phyloP scores from a whole-genome alignment of 2,797 vertebrate genomes.

The Florisuga fusca region DNA sequence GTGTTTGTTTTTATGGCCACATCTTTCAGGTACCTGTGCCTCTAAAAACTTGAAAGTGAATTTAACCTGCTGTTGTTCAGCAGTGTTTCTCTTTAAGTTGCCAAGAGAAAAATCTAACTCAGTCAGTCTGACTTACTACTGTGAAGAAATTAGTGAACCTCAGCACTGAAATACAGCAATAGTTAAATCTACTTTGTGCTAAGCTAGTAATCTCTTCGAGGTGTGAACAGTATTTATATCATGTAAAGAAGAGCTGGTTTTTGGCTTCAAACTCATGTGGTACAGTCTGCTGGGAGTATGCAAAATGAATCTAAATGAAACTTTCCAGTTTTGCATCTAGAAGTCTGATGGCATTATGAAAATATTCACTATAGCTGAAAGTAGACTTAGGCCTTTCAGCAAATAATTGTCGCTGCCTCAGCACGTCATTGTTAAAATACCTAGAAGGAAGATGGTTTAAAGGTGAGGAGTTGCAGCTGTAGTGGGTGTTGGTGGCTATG shows the following conservation, averaged over 20 bases:
- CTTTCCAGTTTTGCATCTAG: neutral
- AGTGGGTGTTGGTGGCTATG: neutral
- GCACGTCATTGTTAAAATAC: neutral
- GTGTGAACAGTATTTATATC: neutral
- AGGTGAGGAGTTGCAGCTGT: neutral
- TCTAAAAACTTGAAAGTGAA: neutral
- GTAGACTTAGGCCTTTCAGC: neutral
- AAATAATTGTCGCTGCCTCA: neutral
- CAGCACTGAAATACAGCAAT: conserved; percentile 11
- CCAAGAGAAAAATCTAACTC: neutral
- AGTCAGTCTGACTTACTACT: neutral
- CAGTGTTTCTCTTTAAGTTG: neutral
- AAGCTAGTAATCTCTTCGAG: conserved; percentile 34
- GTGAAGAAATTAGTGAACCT: conserved; percentile 27
- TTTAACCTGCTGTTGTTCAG: neutral
- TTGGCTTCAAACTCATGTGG: neutral
- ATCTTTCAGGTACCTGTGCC: neutral
- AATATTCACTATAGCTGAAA: neutral
- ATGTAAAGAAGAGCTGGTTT: neutral
- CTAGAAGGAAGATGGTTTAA: neutral
- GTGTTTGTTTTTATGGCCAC: too few species aligned
- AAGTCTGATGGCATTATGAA: neutral
- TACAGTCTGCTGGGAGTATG: neutral
- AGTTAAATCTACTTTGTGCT: conserved; percentile 47
- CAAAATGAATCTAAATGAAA: neutral